These are phyloP conservation scores for Scolopax rusticola DNA, from an alignment of 2,797 vertebrate genomes.

Conservation along the genomic window DNA sequence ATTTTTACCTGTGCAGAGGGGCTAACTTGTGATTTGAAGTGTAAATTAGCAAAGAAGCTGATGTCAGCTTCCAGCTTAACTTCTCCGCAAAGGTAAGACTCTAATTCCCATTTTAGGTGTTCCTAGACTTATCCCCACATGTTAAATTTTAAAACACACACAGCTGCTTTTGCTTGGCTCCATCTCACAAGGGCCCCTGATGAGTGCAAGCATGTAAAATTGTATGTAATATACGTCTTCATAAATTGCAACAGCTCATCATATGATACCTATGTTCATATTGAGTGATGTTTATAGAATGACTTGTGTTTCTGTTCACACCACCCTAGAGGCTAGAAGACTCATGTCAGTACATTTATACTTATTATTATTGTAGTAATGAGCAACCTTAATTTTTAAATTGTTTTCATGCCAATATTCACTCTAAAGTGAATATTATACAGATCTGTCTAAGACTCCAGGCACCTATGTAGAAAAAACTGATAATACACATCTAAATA, in stretches of 20 bases:
- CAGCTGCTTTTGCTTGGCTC: neutral
- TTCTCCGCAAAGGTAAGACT: neutral
- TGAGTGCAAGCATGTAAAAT: neutral
- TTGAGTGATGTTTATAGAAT: neutral
- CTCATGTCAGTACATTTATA: neutral
- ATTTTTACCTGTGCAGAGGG: neutral
- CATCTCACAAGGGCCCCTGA: neutral
- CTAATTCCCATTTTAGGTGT: neutral
- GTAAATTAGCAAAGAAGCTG: neutral
- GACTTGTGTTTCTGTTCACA: neutral
- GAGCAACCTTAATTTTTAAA: neutral
- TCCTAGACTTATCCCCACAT: neutral
- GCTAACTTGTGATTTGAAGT: neutral
- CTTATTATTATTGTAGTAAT: neutral
- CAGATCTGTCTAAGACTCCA: neutral
- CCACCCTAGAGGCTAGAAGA: neutral
- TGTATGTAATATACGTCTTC: neutral
- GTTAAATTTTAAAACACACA: neutral
- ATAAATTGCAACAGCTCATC: neutral
- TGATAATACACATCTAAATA: neutral
- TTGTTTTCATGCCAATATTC: neutral
- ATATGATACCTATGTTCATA: neutral
- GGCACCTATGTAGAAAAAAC: neutral
- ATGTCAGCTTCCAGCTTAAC: neutral
- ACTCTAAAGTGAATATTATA: neutral